A percentile compares a stretch with the other conserved stretches of the same genome.
Evolutionary conservation across 2,888 invertebrate genomes (phyloP).

Genomic region (Gerosis bhagava): DNA sequence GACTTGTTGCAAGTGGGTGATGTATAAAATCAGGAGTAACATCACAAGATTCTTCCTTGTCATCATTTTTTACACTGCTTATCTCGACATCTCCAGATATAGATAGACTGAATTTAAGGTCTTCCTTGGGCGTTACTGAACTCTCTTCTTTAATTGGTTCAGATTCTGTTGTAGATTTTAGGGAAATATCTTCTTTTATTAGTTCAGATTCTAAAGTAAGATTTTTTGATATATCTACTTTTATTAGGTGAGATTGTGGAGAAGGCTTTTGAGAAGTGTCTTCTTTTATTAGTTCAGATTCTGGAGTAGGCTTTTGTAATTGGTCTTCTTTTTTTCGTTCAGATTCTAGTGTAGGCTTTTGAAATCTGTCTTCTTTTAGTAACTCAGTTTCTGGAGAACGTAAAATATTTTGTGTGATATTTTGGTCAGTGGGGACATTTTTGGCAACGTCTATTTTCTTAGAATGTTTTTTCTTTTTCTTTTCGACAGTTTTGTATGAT

Average conservation of each 20-base stretch:
- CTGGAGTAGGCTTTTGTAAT: too few species aligned
- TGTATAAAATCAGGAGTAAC: slow-evolving; percentile 56
- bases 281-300: neutral
- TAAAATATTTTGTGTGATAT: neutral
- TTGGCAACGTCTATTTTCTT: slow-evolving; percentile 11
- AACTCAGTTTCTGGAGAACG: neutral
- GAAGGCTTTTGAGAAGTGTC: slow-evolving; percentile 1
- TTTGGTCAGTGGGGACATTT: neutral
- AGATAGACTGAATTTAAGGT: too few species aligned
- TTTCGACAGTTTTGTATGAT: slow-evolving; percentile 10
- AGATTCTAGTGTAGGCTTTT: slow-evolving; percentile 3
- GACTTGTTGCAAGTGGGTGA: slow-evolving; percentile 59
- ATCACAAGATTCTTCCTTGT: slow-evolving; percentile 46
- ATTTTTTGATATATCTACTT: too few species aligned
- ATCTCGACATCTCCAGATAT: slow-evolving; percentile 6
- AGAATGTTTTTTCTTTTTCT: slow-evolving; percentile 21
- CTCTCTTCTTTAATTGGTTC: too few species aligned
- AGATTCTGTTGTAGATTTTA: too few species aligned
- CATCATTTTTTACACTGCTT: slow-evolving; percentile 40
- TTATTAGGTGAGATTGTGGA: too few species aligned
- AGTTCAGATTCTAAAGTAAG: slow-evolving; percentile 3
- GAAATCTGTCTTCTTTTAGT: too few species aligned
- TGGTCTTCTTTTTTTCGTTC: slow-evolving; percentile 1
- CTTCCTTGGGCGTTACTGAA: too few species aligned
- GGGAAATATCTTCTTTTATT: neutral